Evolutionary conservation across 2,797 vertebrate genomes (phyloP).

Genomic region (Florisuga fusca): DNA sequence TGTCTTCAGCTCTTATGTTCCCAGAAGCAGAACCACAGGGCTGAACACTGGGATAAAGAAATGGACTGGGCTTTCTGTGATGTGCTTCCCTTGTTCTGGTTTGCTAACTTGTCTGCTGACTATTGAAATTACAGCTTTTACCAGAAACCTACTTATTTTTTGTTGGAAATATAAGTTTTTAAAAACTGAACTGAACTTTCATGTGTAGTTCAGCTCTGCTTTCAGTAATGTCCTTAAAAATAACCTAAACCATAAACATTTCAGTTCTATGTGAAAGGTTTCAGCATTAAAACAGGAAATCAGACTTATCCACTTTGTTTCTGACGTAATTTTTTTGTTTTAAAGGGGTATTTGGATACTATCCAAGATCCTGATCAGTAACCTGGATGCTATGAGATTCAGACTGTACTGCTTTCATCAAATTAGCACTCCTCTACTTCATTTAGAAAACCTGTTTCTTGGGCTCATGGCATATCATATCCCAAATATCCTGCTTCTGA

Average conservation of each 20-base stretch:
- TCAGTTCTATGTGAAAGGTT: not conserved
- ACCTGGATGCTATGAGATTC: not conserved
- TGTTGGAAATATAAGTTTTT: not conserved
- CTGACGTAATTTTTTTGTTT: fast-evolving
- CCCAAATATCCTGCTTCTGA: conserved; percentile 10
- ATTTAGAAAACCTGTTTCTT: conserved; percentile 48
- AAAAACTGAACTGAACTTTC: not conserved
- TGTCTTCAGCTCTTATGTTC: not conserved
- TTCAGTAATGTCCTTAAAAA: not conserved
- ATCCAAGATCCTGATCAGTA: conserved; percentile 24
- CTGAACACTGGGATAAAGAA: not conserved
- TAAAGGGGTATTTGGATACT: not conserved
- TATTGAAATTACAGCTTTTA: not conserved
- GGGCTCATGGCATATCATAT: not conserved
- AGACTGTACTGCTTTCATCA: conserved; percentile 2
- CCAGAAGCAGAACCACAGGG: not conserved
- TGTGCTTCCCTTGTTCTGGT: not conserved
- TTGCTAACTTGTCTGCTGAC: not conserved
- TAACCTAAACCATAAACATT: not conserved
- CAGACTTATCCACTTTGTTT: not conserved
- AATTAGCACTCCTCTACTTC: not conserved
- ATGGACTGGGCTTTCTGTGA: not conserved
- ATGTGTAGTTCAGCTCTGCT: not conserved
- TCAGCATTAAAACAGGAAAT: not conserved
- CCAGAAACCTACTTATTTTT: not conserved